Base-by-base conservation (phyloP, 2,888 invertebrate species). In the Chaetogeoica ovagalla region DNA sequence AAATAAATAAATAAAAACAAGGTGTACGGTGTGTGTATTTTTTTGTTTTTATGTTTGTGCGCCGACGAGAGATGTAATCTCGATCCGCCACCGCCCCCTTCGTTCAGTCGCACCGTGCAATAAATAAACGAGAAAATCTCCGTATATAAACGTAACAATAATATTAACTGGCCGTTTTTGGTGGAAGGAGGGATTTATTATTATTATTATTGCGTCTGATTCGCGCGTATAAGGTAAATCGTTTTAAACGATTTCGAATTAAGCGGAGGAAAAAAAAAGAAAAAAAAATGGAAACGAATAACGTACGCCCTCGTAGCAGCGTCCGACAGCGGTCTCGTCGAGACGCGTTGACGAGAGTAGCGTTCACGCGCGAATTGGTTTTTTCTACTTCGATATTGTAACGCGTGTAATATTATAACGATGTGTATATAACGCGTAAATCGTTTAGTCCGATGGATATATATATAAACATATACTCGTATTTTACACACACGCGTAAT, bases 61-160 rank as follows among this genome's bases (percentile, higher is more conserved):
- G 39, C 30, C 3, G 17, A 7, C 23, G 63, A 71, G 63, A 71
- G 79, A 79, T 79, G 39, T 63, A 63, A 79, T 79, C 79, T 79
- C 57, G 79, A 70, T 57, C 71, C 79, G 39, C 71, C 60, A 21
- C 66, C 66, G 66, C 68, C 76, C 76, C 60, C 76, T 48, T 52
- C 59, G 21, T 65, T 37, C 65, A 1, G 55, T 57, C 43, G 43
- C 23, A 79, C 66, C 66, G 66, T 66, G 68, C 68, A 76, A n/a
- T 76, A 76, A 79, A 79, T 79, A 79, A 79, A 71, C 71, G 57
- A 79, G 63, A 63, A 79, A 77, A 77, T 77, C 69, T 71, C 62
- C 57, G 70, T 70, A n/a, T 68, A 30, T 30, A 30, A 30, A 30
- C 30, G 30, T 30, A 30, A 30, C 30, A 77, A 77, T 52, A 70